Base-by-base conservation (phyloP, 1,140 invertebrate genomes). In the Uloborus diversus region DNA sequence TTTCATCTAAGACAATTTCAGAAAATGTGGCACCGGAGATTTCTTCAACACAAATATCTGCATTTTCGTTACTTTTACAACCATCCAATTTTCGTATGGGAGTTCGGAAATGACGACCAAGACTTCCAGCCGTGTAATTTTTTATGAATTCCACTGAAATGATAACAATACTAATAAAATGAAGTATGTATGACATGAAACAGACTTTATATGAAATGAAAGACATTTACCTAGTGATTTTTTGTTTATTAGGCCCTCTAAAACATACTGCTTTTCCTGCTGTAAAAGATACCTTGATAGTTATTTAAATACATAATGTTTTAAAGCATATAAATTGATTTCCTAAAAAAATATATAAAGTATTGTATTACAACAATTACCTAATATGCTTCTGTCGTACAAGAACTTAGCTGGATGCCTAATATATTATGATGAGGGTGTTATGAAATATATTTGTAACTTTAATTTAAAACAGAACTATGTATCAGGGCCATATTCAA, bases 201-300 rank as follows among this genome's bases (percentile, higher is more conserved):
- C 37, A 42, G 49, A 53, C 11, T 66, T 14, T 66, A 47, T 20
- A 23, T 66, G 37, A n/a, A 32, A 28, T 5, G 7, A 32, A 65
- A 7, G 7, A 25, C n/a, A 68, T 53, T 35, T 81, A 81, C 79
- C 83, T 9, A 92, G 81, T 53, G 88, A 88, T 78, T 87, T 85
- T 28, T 88, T 88, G 78, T 86, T 90, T 66, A 91, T 89, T n/a
- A 88, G 86, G 35, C 88, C 88, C 80, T 90, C 84, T 84, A 93
- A 88, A 2, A 92, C 85, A 83, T 90, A 91, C 81, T 93, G 91
- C 81, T 87, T 90, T 85, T 93, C 92, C 84, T 90, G 88, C 91
- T 93, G 81, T 66, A 90, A 89, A 79, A 83, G 20, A 53, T 17
- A n/a, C n/a, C n/a, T n/a, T n/a, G n/a, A n/a, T n/a, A n/a, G n/a